phyloP scores from a whole-genome alignment of 2,888 invertebrate genomes.

The Limnephilus lunatus region DNA sequence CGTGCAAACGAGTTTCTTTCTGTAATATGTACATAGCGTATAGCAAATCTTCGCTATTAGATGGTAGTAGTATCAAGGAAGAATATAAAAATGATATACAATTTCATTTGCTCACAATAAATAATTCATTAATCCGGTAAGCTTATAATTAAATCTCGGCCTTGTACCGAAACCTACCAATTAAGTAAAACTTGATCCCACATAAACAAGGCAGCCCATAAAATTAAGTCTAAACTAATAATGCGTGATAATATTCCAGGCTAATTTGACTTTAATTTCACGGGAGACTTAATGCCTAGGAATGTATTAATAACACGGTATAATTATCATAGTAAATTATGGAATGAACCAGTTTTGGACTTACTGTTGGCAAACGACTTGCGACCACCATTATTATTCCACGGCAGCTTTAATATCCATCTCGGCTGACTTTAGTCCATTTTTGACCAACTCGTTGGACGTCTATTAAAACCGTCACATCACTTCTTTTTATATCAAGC shows the following conservation, averaged over 20 bases:
- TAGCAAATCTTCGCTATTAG: too few relatives aligned
- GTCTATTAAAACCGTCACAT: not conserved
- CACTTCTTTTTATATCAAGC: not conserved
- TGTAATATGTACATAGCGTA: not conserved
- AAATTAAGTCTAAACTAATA: not conserved
- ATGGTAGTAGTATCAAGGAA: not conserved
- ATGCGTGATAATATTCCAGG: not conserved
- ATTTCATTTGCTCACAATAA: not conserved
- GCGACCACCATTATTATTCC: slow-evolving; percentile 61
- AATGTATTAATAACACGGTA: slow-evolving; percentile 56
- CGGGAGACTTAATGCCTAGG: slow-evolving; percentile 10
- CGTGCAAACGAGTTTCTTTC: not conserved
- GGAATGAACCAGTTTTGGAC: slow-evolving; percentile 50
- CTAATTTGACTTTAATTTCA: slow-evolving; percentile 47
- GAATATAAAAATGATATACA: not conserved
- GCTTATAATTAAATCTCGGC: not conserved
- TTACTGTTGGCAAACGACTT: slow-evolving; percentile 64
- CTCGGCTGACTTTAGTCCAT: not conserved
- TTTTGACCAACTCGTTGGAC: slow-evolving; percentile 6
- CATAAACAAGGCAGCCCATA: not conserved
- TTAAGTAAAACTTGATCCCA: not conserved
- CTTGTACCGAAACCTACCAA: not conserved
- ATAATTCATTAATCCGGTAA: not conserved
- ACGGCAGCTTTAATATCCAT: not conserved
- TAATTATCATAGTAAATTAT: slow-evolving; percentile 55